Percentiles rank a stretch among this genome's conserved stretches.
phyloP scores from a whole-genome alignment of 2,888 invertebrate species.

The Drosophila fungiperda region DNA sequence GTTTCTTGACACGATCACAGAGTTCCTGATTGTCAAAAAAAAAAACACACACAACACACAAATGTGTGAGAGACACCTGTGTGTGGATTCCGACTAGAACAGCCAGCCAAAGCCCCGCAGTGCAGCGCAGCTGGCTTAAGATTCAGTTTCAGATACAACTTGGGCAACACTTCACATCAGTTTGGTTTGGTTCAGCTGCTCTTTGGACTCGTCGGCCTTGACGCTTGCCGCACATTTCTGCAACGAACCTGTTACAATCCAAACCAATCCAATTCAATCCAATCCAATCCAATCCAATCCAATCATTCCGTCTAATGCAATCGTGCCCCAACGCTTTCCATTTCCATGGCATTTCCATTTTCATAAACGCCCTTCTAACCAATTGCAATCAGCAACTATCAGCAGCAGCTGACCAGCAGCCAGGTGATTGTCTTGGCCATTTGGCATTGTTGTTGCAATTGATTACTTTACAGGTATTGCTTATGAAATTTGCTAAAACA shows the following conservation, averaged over 20 bases:
- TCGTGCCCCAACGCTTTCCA: conserved; percentile 44
- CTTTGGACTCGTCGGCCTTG: conserved; percentile 42
- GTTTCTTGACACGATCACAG: conserved; percentile 66
- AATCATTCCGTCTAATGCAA: conserved; percentile 23
- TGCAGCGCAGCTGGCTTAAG: conserved; percentile 1
- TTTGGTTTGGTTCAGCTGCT: neutral
- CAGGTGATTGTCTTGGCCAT: conserved; percentile 26
- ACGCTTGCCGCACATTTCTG: conserved; percentile 44
- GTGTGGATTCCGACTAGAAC: conserved; percentile 46
- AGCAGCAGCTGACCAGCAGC: neutral
- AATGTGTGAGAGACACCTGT: conserved; percentile 35
- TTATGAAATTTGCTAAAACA: conserved; percentile 21
- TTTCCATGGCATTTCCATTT: conserved; percentile 44
- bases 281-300: conserved; percentile 18
- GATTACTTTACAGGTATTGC: conserved; percentile 14
- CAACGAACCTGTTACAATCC: conserved; percentile 49
- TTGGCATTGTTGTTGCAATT: conserved; percentile 5
- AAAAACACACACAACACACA: conserved; percentile 4
- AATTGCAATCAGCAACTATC: conserved; percentile 2
- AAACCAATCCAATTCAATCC: conserved; percentile 29
- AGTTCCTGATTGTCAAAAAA: conserved; percentile 40
- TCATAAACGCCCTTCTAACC: conserved; percentile 38
- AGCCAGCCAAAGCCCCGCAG: neutral
- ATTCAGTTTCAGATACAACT: conserved; percentile 12
- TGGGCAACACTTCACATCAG: conserved; percentile 5